Base-by-base conservation (phyloP, 2,888 invertebrate species). In the Clitarchus hookeri region DNA sequence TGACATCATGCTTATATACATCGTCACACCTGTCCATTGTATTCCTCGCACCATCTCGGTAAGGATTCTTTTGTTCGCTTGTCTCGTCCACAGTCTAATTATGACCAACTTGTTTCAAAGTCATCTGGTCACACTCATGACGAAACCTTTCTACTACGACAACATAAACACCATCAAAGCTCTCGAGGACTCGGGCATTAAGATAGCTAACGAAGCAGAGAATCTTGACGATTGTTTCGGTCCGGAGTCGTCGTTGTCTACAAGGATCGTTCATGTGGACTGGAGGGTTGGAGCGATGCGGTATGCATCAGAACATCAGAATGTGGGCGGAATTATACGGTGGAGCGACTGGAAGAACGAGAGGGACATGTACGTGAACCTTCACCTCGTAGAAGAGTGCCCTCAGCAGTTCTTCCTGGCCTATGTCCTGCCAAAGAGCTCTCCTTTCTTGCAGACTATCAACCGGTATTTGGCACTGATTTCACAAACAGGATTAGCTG, bases 331-430 rank as follows among this genome's bases (percentile, higher is more conserved):
- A 1, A 65, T 65, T n/a, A 19, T 65, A 19, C 65, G 65, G 23
- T 65, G 65, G 65, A 65, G 65, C 65, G 65, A 65, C n/a, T 65
- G 65, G 65, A 0, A 65, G 8, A 65, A 19, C 65, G 65, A 65
- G 65, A 65, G 16, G 65, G 65, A 19, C 16, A 3, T 65, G 65
- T 65, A 65, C 65, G 16, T 1, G 6, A 65, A 65, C 65, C 65
- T 65, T 25, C 93, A 93, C 88, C 89, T 93, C 0, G 90, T 92
- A 3, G 87, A 90, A 0, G 92, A 93, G 85, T 93, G 93, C 88
- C 92, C 92, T 0, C 89, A 90, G 53, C 89, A 90, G 0, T 92
- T 91, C 89, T 91, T 91, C 87, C 88, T 93, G 19, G 89, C 92
- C 0, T 93, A 92, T 88, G 90, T 93, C 48, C 90, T 93, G 9